A percentile compares a stretch with the other conserved stretches of the same genome.
Evolutionary conservation across 2,797 vertebrate genomes (phyloP).

Genomic region (Malurus splendens): DNA sequence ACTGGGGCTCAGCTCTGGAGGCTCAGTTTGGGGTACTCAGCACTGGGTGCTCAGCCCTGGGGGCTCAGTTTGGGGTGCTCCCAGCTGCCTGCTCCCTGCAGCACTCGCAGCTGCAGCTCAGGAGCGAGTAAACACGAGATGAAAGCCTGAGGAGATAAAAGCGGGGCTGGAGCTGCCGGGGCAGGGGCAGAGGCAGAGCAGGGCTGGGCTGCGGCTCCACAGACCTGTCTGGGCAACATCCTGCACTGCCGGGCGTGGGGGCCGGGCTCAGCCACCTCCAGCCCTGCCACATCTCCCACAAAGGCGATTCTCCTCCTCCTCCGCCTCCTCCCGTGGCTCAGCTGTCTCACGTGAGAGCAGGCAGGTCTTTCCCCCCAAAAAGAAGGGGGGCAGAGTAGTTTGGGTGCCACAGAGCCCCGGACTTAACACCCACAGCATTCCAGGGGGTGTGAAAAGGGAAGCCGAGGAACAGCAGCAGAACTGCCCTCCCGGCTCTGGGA

Average conservation of each 20-base stretch:
- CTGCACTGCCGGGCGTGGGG: background rate
- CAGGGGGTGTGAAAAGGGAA: background rate
- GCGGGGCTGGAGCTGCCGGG: background rate
- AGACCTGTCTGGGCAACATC: constrained; percentile 15
- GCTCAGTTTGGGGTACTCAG: background rate
- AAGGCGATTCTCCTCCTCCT: background rate
- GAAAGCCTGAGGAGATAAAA: background rate
- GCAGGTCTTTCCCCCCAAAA: background rate
- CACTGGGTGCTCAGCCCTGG: background rate
- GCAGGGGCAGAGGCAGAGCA: background rate
- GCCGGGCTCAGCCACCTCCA: background rate
- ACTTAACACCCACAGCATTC: fast-evolving
- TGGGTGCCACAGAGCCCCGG: fast-evolving
- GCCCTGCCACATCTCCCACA: background rate
- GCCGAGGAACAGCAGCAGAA: fast-evolving
- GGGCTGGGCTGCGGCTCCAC: background rate
- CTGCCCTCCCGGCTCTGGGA: background rate
- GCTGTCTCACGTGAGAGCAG: fast-evolving
- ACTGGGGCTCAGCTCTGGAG: background rate
- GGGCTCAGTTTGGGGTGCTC: background rate
- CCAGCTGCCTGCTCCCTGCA: background rate
- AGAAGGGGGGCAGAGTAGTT: background rate
- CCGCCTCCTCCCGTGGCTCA: background rate
- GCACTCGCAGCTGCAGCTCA: background rate
- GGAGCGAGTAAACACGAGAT: background rate